Base-by-base conservation (phyloP, 1,140 invertebrate genomes). In the Drosophila bocki region DNA sequence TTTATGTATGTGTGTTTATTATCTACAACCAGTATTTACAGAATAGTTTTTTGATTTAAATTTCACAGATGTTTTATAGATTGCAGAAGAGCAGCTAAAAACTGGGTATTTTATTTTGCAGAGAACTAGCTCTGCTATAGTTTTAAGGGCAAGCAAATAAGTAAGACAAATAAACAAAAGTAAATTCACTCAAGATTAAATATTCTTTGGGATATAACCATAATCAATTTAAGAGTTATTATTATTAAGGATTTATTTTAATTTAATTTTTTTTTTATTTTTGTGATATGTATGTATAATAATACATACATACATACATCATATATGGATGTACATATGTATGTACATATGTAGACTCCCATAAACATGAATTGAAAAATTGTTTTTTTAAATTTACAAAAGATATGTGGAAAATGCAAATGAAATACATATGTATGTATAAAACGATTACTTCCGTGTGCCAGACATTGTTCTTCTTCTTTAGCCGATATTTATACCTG, bases 401-500 rank as follows among this genome's bases (percentile, higher is more conserved):
- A 54, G 19, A 54, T 7, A 54, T 33, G 37, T 19, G 26, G 26
- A 44, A 51, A 53, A 70, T 33, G 44, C 67, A 45, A 42, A 45
- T 53, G 33, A 54, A 68, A 37, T 33, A 15, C 8, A 29, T 29
- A n/a, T 3, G 12, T 11, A 2, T 45, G 3, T 29, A 54, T 37
- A 59, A 44, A 47, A 6, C 39, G 32, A 72, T 72, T 50, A 72
- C 68, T 72, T 72, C 54, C 67, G 69, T 72, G 67, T 72, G 32
- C 26, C 19, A 37, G 51, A 50, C 37, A 42, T 50, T 61, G 56
- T 67, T 42, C 13, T 51, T 50, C 45, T 70, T 70, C 67, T 54
- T 68, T 70, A 70, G 29, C 62, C 67, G 67, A 70, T 70, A 70
- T 70, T 60, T 53, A 75, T 75, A 75, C 57, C 58, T 54, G 71